Conservation (phyloP, 2,113 vertebrate species). For the Excalfactoria chinensis region DNA sequence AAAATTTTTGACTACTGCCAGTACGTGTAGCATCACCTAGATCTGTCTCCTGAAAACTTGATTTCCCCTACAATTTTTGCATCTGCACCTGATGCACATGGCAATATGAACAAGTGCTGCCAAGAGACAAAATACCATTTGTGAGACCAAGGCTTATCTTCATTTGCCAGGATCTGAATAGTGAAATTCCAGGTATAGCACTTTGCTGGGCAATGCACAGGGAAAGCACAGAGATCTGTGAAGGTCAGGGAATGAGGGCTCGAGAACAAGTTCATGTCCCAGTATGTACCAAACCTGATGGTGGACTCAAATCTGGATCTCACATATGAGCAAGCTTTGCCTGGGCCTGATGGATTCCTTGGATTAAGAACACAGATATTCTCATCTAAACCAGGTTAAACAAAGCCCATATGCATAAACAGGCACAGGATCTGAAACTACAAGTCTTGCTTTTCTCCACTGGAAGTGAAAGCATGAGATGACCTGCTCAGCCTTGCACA, state of each 20-base stretch:
- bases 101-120: background rate
- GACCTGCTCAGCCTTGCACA: background rate
- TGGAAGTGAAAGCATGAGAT: background rate
- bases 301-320: background rate
- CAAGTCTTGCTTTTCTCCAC: background rate
- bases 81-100: background rate
- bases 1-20: background rate
- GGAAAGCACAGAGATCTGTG: background rate
- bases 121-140: background rate
- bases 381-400: background rate
- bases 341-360: background rate
- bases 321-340: background rate
- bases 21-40: background rate
- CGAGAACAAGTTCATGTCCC: background rate
- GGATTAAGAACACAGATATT: background rate
- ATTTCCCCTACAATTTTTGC: background rate
- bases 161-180: background rate
- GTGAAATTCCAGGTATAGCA: background rate
- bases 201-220: fast-evolving
- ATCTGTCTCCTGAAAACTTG: background rate
- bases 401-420: background rate
- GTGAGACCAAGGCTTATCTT: background rate
- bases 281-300: background rate
- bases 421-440: background rate
- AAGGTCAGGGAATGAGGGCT: background rate